Evolutionary conservation across 2,888 invertebrate genomes (phyloP).

Genomic region (Drosophila borborema): DNA sequence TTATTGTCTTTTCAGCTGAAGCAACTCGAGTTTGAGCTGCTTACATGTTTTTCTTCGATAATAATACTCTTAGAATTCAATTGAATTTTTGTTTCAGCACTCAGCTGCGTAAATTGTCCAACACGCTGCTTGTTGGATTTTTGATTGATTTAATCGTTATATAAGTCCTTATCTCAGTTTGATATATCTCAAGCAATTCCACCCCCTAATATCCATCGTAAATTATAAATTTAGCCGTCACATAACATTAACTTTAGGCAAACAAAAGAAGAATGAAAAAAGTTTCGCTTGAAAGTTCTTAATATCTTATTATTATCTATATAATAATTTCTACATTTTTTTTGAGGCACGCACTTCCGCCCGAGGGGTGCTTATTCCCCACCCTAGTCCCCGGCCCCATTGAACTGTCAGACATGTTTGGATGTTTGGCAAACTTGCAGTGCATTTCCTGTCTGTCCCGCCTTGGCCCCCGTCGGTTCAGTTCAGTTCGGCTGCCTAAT

Average conservation of each 20-base stretch:
- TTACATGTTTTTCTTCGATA: background rate
- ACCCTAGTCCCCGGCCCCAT: background rate
- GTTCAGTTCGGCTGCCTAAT: constrained; percentile 9
- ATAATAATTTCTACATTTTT: constrained; percentile 44
- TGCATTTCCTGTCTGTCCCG: constrained; percentile 58
- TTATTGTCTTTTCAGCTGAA: background rate
- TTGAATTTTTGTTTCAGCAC: background rate
- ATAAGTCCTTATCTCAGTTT: background rate
- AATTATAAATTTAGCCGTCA: constrained; percentile 69
- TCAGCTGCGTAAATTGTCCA: background rate
- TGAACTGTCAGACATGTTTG: constrained; percentile 53
- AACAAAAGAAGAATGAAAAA: constrained; percentile 24
- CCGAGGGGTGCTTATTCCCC: background rate
- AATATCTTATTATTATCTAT: constrained; percentile 70
- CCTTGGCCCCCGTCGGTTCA: background rate
- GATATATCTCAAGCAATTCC: background rate
- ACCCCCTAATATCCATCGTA: constrained; percentile 48
- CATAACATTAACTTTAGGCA: constrained; percentile 38
- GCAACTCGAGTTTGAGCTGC: background rate
- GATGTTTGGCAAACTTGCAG: constrained; percentile 51
- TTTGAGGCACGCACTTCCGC: constrained; percentile 57
- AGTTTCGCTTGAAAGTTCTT: constrained; percentile 56
- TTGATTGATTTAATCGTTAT: constrained; percentile 6
- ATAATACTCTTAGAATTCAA: background rate
- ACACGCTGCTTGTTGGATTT: background rate